These are phyloP conservation scores for Todiramphus chloris DNA, from an alignment of 2,113 vertebrate genomes.

Conservation along the genomic window DNA sequence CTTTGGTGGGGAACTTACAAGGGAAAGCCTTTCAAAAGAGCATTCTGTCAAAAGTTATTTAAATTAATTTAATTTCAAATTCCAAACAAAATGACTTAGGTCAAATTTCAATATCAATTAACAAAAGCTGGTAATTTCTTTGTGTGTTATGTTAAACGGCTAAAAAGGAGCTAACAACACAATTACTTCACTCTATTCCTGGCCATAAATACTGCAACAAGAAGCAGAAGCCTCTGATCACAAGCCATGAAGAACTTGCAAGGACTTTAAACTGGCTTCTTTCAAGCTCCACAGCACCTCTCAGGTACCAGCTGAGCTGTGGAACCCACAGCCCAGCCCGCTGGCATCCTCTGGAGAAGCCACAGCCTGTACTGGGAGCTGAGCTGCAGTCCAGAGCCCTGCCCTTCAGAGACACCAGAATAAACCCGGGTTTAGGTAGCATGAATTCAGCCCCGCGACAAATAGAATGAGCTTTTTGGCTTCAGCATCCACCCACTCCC, in stretches of 20 bases:
- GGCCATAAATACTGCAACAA: neutral
- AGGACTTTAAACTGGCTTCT: neutral
- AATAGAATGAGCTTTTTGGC: neutral
- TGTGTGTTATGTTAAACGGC: neutral
- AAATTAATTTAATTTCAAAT: slow-evolving; percentile 58
- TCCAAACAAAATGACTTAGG: slow-evolving; percentile 61
- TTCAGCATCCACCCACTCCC: neutral
- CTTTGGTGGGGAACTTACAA: slow-evolving; percentile 44
- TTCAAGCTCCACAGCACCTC: neutral
- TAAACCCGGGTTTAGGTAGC: neutral
- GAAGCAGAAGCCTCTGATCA: neutral
- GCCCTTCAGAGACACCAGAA: neutral
- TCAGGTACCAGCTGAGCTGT: neutral
- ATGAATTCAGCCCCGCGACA: neutral
- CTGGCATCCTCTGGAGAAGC: neutral
- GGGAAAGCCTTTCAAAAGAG: slow-evolving; percentile 35
- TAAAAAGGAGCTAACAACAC: neutral
- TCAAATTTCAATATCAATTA: slow-evolving; percentile 67
- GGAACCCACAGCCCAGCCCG: neutral
- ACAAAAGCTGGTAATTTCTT: neutral
- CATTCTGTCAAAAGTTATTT: slow-evolving; percentile 60
- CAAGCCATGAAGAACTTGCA: neutral
- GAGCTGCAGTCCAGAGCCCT: neutral
- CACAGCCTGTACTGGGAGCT: neutral
- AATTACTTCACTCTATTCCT: neutral